Percentiles rank a stretch among this genome's conserved stretches.
Conservation (phyloP, 2,797 vertebrate species). For the Paratrypauchen microcephalus region DNA sequence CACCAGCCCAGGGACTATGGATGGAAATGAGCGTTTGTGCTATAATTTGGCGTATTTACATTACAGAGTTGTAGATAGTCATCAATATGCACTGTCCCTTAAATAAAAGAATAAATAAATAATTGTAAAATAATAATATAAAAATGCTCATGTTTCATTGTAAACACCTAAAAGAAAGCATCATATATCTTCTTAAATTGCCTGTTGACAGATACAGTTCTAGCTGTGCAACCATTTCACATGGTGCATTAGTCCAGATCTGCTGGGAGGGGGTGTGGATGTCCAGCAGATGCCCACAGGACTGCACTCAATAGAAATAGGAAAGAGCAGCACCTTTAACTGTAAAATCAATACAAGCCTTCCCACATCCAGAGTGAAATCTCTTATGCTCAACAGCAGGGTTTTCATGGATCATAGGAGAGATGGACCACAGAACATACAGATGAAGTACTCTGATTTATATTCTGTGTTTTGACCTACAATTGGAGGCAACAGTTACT, state of each 20-base stretch:
- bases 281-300: neutral
- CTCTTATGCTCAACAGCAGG: neutral
- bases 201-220: neutral
- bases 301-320: neutral
- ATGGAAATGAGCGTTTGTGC: too few species aligned
- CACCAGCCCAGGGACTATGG: too few species aligned
- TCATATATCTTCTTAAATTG: neutral
- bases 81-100: too few species aligned
- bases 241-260: neutral
- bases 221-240: neutral
- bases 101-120: too few species aligned
- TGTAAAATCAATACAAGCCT: neutral
- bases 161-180: too few species aligned
- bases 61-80: too few species aligned
- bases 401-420: slow-evolving; percentile 1
- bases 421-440: neutral
- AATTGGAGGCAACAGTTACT: neutral
- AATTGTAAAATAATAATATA: too few species aligned
- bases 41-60: too few species aligned
- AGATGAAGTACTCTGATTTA: neutral
- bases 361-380: slow-evolving; percentile 1
- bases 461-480: neutral
- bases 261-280: neutral
- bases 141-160: too few species aligned
- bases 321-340: neutral